These are phyloP conservation scores for Prosopocoilus inquinatus DNA, from an alignment of 2,888 invertebrate genomes.

Conservation along the genomic window DNA sequence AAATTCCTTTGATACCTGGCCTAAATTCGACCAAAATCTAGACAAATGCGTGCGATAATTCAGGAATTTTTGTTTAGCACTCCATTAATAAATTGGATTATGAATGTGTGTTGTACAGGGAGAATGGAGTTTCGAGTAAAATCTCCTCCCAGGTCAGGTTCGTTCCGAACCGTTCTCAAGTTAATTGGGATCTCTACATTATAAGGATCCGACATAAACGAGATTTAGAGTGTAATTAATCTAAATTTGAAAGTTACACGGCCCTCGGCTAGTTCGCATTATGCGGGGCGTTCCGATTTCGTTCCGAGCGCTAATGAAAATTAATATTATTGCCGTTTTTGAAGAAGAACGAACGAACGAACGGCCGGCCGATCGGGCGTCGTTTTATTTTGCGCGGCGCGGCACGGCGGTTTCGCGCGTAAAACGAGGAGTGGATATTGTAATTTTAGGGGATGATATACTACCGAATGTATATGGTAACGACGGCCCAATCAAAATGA, in stretches of 20 bases:
- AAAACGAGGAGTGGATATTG: constrained; percentile 10
- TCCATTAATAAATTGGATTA: constrained; percentile 15
- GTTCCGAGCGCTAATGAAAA: constrained; percentile 1
- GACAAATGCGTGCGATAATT: too few relatives aligned
- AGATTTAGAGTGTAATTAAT: constrained; percentile 31
- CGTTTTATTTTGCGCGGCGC: neutral
- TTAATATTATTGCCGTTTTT: neutral
- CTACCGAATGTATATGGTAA: constrained; percentile 41
- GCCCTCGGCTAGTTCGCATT: constrained; percentile 17
- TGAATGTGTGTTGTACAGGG: constrained; percentile 12
- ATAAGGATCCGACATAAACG: constrained; percentile 28
- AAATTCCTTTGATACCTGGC: too few relatives aligned
- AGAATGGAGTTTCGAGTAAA: constrained; percentile 1
- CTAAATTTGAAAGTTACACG: constrained; percentile 24
- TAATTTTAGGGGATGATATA: constrained; percentile 9
- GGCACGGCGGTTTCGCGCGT: neutral
- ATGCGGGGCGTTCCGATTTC: neutral
- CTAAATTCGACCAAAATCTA: too few relatives aligned
- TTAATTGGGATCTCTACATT: constrained; percentile 27
- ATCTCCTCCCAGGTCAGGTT: constrained; percentile 13
- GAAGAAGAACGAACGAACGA: neutral
- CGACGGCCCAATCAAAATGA: constrained; percentile 50
- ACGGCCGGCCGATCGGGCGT: neutral
- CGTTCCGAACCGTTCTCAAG: neutral
- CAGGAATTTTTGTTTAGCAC: neutral